A percentile compares a stretch with the other conserved stretches of the same genome.
Evolutionary conservation across 2,888 invertebrate species (phyloP).

Genomic region (Drosophila algonquin): DNA sequence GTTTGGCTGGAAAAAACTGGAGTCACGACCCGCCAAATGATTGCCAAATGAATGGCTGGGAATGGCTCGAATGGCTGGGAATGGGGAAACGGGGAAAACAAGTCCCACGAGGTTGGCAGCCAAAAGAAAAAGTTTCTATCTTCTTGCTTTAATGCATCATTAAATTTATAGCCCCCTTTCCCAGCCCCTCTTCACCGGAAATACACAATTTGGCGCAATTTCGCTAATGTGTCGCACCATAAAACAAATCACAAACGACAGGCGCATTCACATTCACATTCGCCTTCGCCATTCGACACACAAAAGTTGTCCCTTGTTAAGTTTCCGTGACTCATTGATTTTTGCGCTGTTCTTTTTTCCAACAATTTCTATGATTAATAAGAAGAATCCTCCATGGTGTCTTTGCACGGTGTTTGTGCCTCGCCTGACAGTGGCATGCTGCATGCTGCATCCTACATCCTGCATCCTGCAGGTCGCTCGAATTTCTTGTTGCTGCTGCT

Average conservation of each 20-base stretch:
- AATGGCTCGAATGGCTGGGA: conserved; percentile 43
- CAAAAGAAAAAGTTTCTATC: conserved; percentile 42
- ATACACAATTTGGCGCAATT: conserved; percentile 69
- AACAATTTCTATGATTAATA: neutral
- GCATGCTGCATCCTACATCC: conserved; percentile 32
- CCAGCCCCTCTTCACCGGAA: conserved; percentile 39
- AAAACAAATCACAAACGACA: conserved; percentile 40
- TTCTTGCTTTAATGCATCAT: conserved; percentile 70
- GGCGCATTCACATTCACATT: too few species aligned
- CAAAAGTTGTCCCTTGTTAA: conserved; percentile 50
- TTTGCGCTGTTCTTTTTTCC: conserved; percentile 18
- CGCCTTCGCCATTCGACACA: neutral
- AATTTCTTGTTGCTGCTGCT: conserved; percentile 21
- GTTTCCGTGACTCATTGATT: conserved; percentile 14
- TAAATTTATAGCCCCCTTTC: conserved; percentile 66
- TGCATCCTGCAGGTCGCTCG: conserved; percentile 26
- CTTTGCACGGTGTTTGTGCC: conserved; percentile 19
- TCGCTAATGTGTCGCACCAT: conserved; percentile 67
- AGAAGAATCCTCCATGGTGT: conserved; percentile 1
- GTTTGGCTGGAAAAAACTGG: conserved; percentile 60
- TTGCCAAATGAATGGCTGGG: conserved; percentile 74
- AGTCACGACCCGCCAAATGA: conserved; percentile 76
- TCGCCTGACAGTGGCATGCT: conserved; percentile 19
- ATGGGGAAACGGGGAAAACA: neutral
- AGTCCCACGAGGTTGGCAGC: conserved; percentile 14